Conservation (phyloP, 2,888 invertebrate genomes). For the Galerucella calmariensis region DNA sequence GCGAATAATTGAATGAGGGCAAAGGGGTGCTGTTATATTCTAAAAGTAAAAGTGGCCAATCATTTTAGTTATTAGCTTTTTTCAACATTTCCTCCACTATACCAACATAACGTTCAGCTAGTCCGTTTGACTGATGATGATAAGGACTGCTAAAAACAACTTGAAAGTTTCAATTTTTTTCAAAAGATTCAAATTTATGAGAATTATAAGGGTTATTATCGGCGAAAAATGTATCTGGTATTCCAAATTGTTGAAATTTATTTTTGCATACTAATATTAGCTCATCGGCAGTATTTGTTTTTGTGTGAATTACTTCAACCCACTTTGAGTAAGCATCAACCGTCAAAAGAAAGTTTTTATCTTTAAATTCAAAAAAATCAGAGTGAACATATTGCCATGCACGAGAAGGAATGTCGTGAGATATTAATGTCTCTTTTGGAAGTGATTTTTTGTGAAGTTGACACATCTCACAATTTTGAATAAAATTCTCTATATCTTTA, state of each 20-base stretch:
- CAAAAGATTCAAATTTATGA: background rate
- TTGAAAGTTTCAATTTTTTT: background rate
- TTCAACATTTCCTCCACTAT: conserved; percentile 16
- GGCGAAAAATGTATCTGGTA: background rate
- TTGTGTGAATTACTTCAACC: background rate
- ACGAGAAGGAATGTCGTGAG: background rate
- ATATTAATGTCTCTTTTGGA: background rate
- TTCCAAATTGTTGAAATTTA: background rate
- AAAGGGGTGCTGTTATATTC: conserved; percentile 31
- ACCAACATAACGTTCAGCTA: conserved; percentile 15
- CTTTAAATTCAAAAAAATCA: background rate
- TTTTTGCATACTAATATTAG: background rate
- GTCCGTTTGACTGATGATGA: background rate
- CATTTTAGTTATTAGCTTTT: conserved; percentile 8
- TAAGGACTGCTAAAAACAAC: background rate
- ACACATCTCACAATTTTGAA: background rate
- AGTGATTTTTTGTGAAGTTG: background rate
- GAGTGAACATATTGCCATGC: background rate
- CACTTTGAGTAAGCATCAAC: background rate
- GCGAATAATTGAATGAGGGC: conserved; percentile 10
- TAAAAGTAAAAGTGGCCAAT: conserved; percentile 5
- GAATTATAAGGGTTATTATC: background rate
- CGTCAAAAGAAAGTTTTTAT: background rate
- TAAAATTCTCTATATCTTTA: background rate
- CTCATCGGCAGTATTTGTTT: background rate